A percentile compares a stretch with the other conserved stretches of the same genome.
Evolutionary conservation across 2,888 invertebrate species (phyloP).

Genomic region (Cerceris ruficornis): DNA sequence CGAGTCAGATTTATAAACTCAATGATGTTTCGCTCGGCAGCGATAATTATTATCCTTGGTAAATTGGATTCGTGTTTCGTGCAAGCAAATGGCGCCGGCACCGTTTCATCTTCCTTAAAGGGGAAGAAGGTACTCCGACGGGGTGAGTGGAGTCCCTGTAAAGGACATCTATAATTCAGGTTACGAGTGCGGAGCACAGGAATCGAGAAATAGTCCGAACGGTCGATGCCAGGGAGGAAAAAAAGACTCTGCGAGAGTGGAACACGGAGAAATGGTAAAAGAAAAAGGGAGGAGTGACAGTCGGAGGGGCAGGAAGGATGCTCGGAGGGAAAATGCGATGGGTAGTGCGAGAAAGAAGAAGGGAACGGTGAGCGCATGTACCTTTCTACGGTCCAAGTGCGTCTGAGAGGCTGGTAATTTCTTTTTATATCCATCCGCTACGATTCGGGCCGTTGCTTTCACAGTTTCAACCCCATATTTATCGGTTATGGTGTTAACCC

Average conservation of each 20-base stretch:
- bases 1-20: no score
- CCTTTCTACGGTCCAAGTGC: constrained; percentile 55
- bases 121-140: constrained; percentile 7
- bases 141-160: constrained; percentile 33
- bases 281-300: constrained; percentile 22
- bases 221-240: constrained; percentile 36
- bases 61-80: constrained; percentile 16
- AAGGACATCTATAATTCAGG: constrained; percentile 68
- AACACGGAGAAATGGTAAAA: constrained; percentile 26
- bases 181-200: constrained; percentile 52
- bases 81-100: constrained; percentile 53
- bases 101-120: constrained; percentile 37
- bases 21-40: neutral
- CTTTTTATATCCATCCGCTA: constrained; percentile 70
- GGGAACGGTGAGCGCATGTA: constrained; percentile 19
- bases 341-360: constrained; percentile 4
- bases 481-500: constrained; percentile 58
- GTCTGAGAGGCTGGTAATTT: constrained; percentile 73
- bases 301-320: neutral
- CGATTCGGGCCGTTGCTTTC: constrained; percentile 56
- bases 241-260: constrained; percentile 17
- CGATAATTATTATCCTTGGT: neutral
- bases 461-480: constrained; percentile 63
- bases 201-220: constrained; percentile 62
- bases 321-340: neutral